A percentile compares a stretch with the other conserved stretches of the same genome.
phyloP scores from a whole-genome alignment of 2,797 vertebrate genomes.

The Xenopus petersii region DNA sequence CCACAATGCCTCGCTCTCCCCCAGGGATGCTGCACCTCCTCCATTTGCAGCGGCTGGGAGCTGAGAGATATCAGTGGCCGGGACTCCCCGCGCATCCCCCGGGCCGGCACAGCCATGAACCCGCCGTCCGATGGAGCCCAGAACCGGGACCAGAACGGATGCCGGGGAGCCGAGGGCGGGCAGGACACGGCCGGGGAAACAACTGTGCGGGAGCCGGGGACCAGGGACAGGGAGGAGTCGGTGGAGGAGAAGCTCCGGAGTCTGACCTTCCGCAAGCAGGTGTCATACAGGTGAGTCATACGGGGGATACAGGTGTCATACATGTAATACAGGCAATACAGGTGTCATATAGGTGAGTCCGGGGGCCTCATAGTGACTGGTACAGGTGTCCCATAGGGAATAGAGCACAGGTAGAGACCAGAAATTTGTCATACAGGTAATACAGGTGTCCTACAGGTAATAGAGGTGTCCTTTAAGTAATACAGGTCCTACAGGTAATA shows the following conservation, averaged over 20 bases:
- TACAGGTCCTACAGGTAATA: background rate
- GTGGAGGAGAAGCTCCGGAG: conserved; percentile 88
- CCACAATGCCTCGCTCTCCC: conserved; percentile 72
- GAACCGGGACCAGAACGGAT: conserved; percentile 56
- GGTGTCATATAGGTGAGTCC: conserved; percentile 52
- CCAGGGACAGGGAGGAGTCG: conserved; percentile 77
- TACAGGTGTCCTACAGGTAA: conserved; percentile 43
- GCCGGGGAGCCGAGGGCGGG: conserved; percentile 68
- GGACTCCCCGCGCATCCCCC: conserved; percentile 52
- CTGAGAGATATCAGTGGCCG: conserved; percentile 54
- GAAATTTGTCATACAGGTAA: background rate
- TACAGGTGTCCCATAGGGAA: background rate
- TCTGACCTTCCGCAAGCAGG: conserved; percentile 94
- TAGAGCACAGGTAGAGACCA: no score
- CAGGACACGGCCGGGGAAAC: conserved; percentile 54
- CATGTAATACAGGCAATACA: background rate
- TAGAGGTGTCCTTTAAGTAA: background rate
- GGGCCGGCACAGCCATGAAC: conserved; percentile 54
- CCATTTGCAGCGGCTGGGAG: conserved; percentile 65
- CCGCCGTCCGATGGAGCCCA: conserved; percentile 53
- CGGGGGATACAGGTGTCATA: background rate
- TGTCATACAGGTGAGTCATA: conserved; percentile 60
- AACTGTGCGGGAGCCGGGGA: conserved; percentile 52
- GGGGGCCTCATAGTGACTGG: conserved; percentile 1
- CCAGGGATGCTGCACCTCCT: conserved; percentile 71